A percentile compares a stretch with the other conserved stretches of the same genome.
phyloP scores from a whole-genome alignment of 2,888 invertebrate genomes.

The Amphipyra tragopoginis region DNA sequence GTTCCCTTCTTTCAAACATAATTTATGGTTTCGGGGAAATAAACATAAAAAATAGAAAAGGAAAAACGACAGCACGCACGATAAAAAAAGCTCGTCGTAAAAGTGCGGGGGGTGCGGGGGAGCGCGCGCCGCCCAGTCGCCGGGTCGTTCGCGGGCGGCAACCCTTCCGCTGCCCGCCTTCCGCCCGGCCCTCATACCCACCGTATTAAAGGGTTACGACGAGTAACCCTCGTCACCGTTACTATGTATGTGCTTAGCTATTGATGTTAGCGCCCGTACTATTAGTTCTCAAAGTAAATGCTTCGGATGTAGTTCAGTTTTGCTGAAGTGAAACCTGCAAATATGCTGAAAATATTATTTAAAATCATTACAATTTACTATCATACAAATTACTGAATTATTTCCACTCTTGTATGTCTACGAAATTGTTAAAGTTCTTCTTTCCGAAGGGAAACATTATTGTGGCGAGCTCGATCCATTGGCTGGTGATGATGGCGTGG shows the following conservation, averaged over 20 bases:
- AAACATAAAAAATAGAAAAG: constrained; percentile 91
- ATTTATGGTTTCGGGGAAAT: constrained; percentile 90
- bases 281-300: constrained; percentile 30
- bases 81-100: constrained; percentile 89
- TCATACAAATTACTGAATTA: neutral
- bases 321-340: constrained; percentile 1
- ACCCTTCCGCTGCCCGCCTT: constrained; percentile 87
- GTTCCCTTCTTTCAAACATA: constrained; percentile 90
- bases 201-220: constrained; percentile 86
- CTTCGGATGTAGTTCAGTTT: constrained; percentile 6
- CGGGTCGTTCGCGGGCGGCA: constrained; percentile 78
- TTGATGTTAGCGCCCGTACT: constrained; percentile 46
- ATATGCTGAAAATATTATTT: neutral
- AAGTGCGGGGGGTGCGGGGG: constrained; percentile 80
- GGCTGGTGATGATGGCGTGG: constrained; percentile 66
- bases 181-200: constrained; percentile 75
- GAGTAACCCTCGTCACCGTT: constrained; percentile 76
- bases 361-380: neutral
- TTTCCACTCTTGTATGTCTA: neutral
- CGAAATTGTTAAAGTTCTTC: constrained; percentile 16
- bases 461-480: constrained; percentile 47
- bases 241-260: constrained; percentile 59
- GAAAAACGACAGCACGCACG: constrained; percentile 90
- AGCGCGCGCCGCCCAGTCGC: constrained; percentile 73
- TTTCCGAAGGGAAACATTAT: constrained; percentile 64